Conservation (phyloP, 2,113 vertebrate genomes). For the Ochotona princeps region DNA sequence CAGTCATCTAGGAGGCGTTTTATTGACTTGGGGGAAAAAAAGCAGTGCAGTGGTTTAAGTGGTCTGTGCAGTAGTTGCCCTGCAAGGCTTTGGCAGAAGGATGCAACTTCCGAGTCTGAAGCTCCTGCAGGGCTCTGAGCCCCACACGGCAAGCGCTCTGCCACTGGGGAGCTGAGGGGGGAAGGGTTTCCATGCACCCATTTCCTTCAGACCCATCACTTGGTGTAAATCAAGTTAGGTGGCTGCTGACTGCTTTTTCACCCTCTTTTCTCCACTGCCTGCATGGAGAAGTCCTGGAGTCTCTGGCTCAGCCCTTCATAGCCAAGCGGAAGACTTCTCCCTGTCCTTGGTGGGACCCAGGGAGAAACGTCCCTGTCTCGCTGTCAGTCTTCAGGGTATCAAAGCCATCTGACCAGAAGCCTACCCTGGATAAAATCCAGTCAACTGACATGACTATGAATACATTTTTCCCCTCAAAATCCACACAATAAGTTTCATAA, state of each 20-base stretch:
- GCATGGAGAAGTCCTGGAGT: background rate
- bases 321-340: background rate
- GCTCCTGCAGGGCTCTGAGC: background rate
- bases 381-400: background rate
- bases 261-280: background rate
- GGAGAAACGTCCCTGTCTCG: background rate
- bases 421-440: slow-evolving; percentile 1
- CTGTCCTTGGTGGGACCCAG: background rate
- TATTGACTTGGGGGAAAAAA: slow-evolving; percentile 58
- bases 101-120: background rate
- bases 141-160: background rate
- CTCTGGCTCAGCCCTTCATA: background rate
- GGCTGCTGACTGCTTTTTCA: background rate
- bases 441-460: background rate
- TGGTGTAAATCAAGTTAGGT: slow-evolving; percentile 16
- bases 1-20: slow-evolving; percentile 57
- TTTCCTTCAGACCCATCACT: slow-evolving; percentile 54
- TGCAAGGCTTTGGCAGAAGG: background rate
- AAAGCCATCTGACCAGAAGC: slow-evolving; percentile 43
- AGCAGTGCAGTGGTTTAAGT: slow-evolving; percentile 64
- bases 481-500: background rate
- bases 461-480: background rate
- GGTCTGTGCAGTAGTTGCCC: slow-evolving; percentile 47
- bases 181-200: background rate
- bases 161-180: background rate